phyloP scores from a whole-genome alignment of 2,888 invertebrate species.

The Scotopteryx bipunctaria region DNA sequence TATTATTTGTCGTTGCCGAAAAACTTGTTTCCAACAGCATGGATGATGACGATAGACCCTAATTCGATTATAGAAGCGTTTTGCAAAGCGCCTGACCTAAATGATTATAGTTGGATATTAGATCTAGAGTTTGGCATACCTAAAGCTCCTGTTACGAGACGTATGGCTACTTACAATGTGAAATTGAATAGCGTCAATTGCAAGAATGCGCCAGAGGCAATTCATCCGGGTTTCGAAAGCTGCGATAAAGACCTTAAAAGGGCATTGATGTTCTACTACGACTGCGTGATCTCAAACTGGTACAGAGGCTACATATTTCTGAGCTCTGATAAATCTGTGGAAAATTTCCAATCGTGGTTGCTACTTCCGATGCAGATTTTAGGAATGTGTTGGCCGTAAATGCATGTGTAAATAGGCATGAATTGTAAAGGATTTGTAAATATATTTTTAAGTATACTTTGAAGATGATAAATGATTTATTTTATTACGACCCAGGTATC shows the following conservation, averaged over 20 bases:
- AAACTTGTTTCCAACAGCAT: constrained; percentile 59
- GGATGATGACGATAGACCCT: constrained; percentile 55
- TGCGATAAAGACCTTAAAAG: constrained; percentile 58
- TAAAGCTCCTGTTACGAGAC: constrained; percentile 49
- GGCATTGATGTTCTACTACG: constrained; percentile 60
- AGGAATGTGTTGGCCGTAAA: constrained; percentile 68
- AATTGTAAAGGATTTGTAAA: constrained; percentile 22
- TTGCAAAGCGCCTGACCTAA: constrained; percentile 52
- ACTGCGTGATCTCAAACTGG: constrained; percentile 60
- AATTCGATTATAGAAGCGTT: constrained; percentile 66
- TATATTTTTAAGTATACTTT: constrained; percentile 23
- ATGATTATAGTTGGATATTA: constrained; percentile 58
- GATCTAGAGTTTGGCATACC: constrained; percentile 67
- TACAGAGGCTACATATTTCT: constrained; percentile 57
- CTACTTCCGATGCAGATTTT: constrained; percentile 55
- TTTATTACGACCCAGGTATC: neutral
- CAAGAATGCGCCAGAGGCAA: constrained; percentile 55
- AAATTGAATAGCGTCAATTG: constrained; percentile 61
- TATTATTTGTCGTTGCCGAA: constrained; percentile 55
- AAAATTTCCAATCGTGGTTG: constrained; percentile 67
- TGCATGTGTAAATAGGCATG: constrained; percentile 33
- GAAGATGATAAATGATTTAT: neutral
- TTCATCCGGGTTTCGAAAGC: constrained; percentile 65
- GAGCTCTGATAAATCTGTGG: constrained; percentile 57
- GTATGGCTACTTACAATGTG: constrained; percentile 59